phyloP scores from a whole-genome alignment of 2,888 invertebrate genomes.

The Hirtodrosophila trivittata region DNA sequence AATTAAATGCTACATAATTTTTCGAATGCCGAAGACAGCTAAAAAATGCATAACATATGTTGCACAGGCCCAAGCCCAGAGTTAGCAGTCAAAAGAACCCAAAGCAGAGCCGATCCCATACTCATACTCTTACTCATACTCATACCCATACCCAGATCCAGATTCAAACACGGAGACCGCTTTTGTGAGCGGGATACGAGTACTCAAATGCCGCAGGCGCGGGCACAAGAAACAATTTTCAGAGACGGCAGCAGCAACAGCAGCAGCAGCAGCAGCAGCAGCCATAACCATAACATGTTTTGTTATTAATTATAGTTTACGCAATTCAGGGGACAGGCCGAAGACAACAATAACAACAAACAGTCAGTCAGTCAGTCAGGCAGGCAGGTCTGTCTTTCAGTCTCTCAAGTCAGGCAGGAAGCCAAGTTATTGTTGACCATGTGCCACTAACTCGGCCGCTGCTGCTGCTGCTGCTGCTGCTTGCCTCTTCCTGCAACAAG shows the following conservation, averaged over 20 bases:
- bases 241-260: slow-evolving; percentile 61
- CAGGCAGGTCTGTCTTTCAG: slow-evolving; percentile 36
- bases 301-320: slow-evolving; percentile 80
- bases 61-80: slow-evolving; percentile 50
- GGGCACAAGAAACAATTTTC: slow-evolving; percentile 72
- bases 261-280: slow-evolving; percentile 55
- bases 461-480: slow-evolving; percentile 3
- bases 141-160: not conserved
- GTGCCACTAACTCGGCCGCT: slow-evolving; percentile 50
- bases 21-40: slow-evolving; percentile 74
- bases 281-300: slow-evolving; percentile 80
- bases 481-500: slow-evolving; percentile 32
- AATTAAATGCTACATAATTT: slow-evolving; percentile 80
- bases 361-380: slow-evolving; percentile 58
- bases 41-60: slow-evolving; percentile 78
- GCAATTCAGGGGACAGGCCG: slow-evolving; percentile 74
- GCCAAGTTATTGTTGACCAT: slow-evolving; percentile 63
- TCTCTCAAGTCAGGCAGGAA: slow-evolving; percentile 45
- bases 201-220: slow-evolving; percentile 56
- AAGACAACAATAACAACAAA: slow-evolving; percentile 65
- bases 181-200: slow-evolving; percentile 38
- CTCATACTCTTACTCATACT: slow-evolving; percentile 2
- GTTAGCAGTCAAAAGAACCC: slow-evolving; percentile 19
- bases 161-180: slow-evolving; percentile 13
- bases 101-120: slow-evolving; percentile 20